Conservation (phyloP, 2,888 invertebrate species). For the Temnothorax ravouxi region DNA sequence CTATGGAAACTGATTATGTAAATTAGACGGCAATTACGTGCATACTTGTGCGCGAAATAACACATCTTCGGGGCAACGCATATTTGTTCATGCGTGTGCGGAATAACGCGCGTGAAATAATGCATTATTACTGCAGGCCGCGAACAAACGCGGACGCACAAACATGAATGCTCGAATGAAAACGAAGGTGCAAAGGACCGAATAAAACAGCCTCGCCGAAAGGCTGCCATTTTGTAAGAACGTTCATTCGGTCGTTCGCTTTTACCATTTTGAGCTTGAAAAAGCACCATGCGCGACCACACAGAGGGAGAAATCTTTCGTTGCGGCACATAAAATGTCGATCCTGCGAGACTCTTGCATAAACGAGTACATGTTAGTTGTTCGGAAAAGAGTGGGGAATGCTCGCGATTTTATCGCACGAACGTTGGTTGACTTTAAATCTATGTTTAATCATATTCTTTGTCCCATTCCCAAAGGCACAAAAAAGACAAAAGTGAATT, state of each 20-base stretch:
- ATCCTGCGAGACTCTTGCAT: constrained; percentile 10
- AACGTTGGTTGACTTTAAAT: constrained; percentile 19
- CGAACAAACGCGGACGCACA: not conserved
- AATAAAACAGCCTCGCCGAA: not conserved
- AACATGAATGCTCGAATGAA: not conserved
- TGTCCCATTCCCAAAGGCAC: not conserved
- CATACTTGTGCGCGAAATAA: constrained; percentile 3
- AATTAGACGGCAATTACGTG: constrained; percentile 30
- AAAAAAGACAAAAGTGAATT: constrained; percentile 7
- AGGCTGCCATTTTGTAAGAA: constrained; percentile 4
- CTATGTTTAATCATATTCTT: not conserved
- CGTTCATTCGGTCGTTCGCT: not conserved
- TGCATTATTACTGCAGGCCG: not conserved
- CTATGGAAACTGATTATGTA: constrained; percentile 7
- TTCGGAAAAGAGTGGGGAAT: not conserved
- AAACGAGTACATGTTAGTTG: not conserved
- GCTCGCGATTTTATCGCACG: not conserved
- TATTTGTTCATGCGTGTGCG: not conserved
- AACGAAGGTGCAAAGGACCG: constrained; percentile 12
- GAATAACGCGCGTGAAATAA: constrained; percentile 29
- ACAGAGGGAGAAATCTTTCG: constrained; percentile 6
- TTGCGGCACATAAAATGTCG: constrained; percentile 10
- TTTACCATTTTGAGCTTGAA: constrained; percentile 12
- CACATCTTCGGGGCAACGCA: not conserved
- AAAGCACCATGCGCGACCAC: not conserved